Conservation (phyloP, 2,797 vertebrate genomes). For the Siniperca scherzeri region DNA sequence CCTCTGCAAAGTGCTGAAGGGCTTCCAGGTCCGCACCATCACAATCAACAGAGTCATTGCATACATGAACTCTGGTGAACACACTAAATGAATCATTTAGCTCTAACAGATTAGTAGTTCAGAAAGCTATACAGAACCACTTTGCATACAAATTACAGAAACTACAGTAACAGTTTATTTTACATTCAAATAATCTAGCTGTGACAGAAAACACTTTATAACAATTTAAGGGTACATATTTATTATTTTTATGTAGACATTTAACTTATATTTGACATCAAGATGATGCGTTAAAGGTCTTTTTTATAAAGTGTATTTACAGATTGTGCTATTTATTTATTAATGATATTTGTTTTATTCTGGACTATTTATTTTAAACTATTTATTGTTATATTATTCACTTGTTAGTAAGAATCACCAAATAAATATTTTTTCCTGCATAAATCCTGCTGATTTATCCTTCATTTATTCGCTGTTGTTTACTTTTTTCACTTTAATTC, state of each 20-base stretch:
- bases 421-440: slow-evolving; percentile 70
- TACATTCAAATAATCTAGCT: slow-evolving; percentile 6
- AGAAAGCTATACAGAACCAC: slow-evolving; percentile 17
- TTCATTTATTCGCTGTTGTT: slow-evolving; percentile 22
- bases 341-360: slow-evolving; percentile 22
- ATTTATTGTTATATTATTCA: slow-evolving; percentile 61
- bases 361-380: slow-evolving; percentile 67
- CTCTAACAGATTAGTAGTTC: not conserved
- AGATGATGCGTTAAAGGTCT: slow-evolving; percentile 38
- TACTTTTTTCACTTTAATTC: not conserved
- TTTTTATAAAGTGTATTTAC: slow-evolving; percentile 46
- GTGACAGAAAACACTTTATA: slow-evolving; percentile 46
- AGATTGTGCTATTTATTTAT: slow-evolving; percentile 63
- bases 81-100: slow-evolving; percentile 44
- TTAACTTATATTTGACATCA: slow-evolving; percentile 39
- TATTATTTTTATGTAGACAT: slow-evolving; percentile 18
- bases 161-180: slow-evolving; percentile 3
- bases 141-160: slow-evolving; percentile 8
- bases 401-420: slow-evolving; percentile 47
- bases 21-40: slow-evolving; percentile 79
- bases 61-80: slow-evolving; percentile 69
- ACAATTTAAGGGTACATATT: slow-evolving; percentile 22
- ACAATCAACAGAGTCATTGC: slow-evolving; percentile 81
- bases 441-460: slow-evolving; percentile 5
- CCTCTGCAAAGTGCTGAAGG: slow-evolving; percentile 83